Conservation (phyloP, 2,888 invertebrate species). For the Blastobasis adustella region DNA sequence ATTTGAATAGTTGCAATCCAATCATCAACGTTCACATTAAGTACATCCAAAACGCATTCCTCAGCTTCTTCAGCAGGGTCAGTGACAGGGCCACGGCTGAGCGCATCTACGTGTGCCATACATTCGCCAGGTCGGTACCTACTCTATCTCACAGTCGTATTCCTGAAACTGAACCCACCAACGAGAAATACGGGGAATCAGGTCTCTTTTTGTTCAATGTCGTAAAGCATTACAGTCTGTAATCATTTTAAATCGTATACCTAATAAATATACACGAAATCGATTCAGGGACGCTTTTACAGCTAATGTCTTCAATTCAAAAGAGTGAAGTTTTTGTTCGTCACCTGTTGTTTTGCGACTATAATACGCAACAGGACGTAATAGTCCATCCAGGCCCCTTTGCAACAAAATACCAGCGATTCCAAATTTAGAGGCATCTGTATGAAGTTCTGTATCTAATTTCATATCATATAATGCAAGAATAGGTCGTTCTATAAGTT, state of each 20-base stretch:
- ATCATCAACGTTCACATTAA: conserved; percentile 6
- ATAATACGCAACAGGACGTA: conserved; percentile 8
- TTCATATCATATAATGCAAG: conserved; percentile 21
- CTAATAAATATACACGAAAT: conserved; percentile 16
- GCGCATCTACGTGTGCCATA: conserved; percentile 1
- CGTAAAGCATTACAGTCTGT: conserved; percentile 17
- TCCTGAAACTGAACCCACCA: conserved; percentile 14
- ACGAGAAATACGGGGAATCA: conserved; percentile 12
- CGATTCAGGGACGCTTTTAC: conserved; percentile 10
- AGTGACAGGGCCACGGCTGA: background rate
- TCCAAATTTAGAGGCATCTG: conserved; percentile 28
- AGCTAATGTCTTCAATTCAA: conserved; percentile 17
- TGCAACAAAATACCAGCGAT: conserved; percentile 27
- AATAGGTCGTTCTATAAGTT: conserved; percentile 12
- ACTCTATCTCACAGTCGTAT: conserved; percentile 5
- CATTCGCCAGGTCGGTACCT: background rate
- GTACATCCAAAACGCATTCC: background rate
- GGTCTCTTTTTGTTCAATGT: conserved; percentile 14
- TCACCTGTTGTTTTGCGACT: conserved; percentile 13
- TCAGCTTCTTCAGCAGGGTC: background rate
- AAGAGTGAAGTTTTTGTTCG: conserved; percentile 14
- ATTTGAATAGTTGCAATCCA: conserved; percentile 14
- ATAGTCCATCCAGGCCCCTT: background rate
- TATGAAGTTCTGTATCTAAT: conserved; percentile 22
- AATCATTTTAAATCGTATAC: conserved; percentile 12